Conservation (phyloP, 2,113 vertebrate species). For the Engraulis encrasicolus region DNA sequence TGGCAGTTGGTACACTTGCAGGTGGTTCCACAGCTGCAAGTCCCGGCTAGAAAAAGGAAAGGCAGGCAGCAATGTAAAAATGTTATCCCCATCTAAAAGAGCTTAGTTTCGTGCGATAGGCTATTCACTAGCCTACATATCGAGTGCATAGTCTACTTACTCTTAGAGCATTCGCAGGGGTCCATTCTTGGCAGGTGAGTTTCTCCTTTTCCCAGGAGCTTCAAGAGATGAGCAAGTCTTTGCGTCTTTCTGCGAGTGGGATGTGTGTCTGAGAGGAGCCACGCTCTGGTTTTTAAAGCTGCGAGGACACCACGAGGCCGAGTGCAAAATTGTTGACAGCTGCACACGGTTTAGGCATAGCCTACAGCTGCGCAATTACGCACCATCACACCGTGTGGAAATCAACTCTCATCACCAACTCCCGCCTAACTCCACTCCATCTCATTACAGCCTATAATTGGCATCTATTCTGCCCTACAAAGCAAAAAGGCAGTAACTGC, state of each 20-base stretch:
- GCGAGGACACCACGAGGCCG: slow-evolving; percentile 43
- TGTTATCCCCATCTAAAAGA: background rate
- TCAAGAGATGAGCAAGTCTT: background rate
- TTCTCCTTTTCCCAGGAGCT: background rate
- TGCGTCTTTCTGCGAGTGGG: background rate
- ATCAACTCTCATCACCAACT: slow-evolving; percentile 31
- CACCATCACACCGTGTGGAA: slow-evolving; percentile 39
- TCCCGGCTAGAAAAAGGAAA: slow-evolving; percentile 72
- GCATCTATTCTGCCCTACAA: background rate
- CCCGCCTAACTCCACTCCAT: background rate
- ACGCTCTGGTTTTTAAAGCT: slow-evolving; percentile 59
- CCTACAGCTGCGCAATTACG: slow-evolving; percentile 16
- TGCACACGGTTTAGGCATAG: slow-evolving; percentile 45
- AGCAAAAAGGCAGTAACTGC: too few relatives aligned
- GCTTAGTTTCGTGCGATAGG: background rate
- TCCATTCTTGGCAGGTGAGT: slow-evolving; percentile 67
- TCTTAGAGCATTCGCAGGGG: slow-evolving; percentile 75
- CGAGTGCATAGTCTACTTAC: slow-evolving; percentile 70
- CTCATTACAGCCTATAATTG: background rate
- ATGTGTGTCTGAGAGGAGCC: rapidly evolving
- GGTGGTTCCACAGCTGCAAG: slow-evolving; percentile 80
- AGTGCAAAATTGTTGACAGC: slow-evolving; percentile 64
- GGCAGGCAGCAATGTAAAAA: background rate
- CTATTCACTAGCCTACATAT: background rate
- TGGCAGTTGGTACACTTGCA: slow-evolving; percentile 85